Base-by-base conservation (phyloP, 2,797 vertebrate species). In the Mastacembelus armatus region DNA sequence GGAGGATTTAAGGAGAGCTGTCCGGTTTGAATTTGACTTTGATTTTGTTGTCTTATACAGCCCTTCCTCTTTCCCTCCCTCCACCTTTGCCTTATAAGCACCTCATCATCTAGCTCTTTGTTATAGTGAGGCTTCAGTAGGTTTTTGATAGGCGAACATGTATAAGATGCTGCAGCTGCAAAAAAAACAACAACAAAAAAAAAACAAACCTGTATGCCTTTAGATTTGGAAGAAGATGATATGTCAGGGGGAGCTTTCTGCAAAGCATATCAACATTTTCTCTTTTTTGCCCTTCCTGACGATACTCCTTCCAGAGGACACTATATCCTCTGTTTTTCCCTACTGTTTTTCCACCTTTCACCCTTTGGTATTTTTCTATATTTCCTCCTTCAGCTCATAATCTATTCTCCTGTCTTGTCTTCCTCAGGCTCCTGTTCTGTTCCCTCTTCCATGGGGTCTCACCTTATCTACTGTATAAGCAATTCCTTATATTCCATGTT, bases 91-190 rank as follows among this genome's bases (percentile, higher is more conserved):
- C 79, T 89, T 90, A 80, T 86, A 70, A 59, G 51, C 82, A 90
- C 89, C 87, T 92, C 88, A 89, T 92, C 83, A 88, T 78, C 74
- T 32, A 39, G 54, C 61, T 15, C 74, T 62, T 81, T 57, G 76
- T 81, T 76, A 74, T 4, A 59, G 57, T 10, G 10, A 82, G 65
- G 44, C 65, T 84, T 81, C 77, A 2, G 33, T 7, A 71, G 67
- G 62, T 48, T 65, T 71, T 72, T 42, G 54, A 19, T 77, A 44
- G 67, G 74, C 2, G 50, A 57, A 77, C 70, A 56, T 48, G 73
- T 75, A 60, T 60, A 71, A 85, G 77, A 76, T 9, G n/a, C 50
- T 58, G 77, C 80, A 84, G 81, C 84, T 70, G 77, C 51, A 48
- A 51, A 57, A 61, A 19, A 18, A n/a, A n/a, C n/a, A n/a, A n/a